These are phyloP conservation scores for Ceratotherium simum DNA, from an alignment of 2,113 vertebrate species.

Conservation along the genomic window DNA sequence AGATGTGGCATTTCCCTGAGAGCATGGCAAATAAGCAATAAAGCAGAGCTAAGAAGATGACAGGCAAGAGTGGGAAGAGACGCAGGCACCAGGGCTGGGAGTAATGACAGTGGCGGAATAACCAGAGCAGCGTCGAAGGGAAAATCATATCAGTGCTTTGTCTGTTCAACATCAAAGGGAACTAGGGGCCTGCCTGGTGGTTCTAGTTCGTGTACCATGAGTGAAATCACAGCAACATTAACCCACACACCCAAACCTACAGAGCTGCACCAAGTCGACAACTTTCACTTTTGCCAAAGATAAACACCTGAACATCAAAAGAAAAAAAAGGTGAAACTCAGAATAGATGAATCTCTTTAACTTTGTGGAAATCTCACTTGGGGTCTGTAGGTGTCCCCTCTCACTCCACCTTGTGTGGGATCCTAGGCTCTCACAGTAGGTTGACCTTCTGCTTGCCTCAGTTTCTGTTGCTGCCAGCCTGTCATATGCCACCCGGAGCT, in stretches of 20 bases:
- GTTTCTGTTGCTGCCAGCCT: not conserved
- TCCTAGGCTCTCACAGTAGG: not conserved
- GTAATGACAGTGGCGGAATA: not conserved
- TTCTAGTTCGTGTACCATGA: not conserved
- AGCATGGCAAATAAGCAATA: not conserved
- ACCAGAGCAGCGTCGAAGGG: not conserved
- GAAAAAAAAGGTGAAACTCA: not conserved
- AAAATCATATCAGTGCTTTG: not conserved
- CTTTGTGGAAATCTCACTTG: not conserved
- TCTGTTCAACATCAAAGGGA: not conserved
- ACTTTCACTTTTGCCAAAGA: not conserved
- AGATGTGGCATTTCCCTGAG: not conserved
- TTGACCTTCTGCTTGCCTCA: not conserved
- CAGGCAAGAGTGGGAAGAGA: not conserved
- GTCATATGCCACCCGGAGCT: not conserved
- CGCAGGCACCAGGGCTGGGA: rapidly evolving
- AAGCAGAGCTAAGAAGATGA: not conserved
- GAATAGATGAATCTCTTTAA: not conserved
- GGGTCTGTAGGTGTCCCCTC: not conserved
- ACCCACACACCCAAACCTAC: not conserved
- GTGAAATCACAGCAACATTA: not conserved
- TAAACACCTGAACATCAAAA: not conserved
- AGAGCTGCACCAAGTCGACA: not conserved
- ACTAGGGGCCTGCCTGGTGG: not conserved
- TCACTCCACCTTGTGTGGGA: not conserved